Evolutionary conservation across 1,140 invertebrate species (phyloP).

Genomic region (Nymphalis io): DNA sequence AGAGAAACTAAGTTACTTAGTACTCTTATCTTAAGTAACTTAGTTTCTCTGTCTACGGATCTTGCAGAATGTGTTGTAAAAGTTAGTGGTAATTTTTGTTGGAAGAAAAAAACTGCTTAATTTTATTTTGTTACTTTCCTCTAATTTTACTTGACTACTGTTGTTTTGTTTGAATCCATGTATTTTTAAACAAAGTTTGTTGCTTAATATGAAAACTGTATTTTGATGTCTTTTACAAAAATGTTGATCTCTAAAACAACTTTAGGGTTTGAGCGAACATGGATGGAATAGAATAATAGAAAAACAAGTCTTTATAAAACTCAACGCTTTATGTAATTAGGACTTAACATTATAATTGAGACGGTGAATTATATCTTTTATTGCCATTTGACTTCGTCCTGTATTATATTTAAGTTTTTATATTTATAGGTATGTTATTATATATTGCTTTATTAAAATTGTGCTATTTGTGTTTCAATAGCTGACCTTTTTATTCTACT

Average conservation of each 20-base stretch:
- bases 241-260: conserved; percentile 23
- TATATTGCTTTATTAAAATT: neutral
- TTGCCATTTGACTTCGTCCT: neutral
- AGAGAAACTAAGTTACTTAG: no score
- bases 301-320: no score
- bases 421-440: neutral
- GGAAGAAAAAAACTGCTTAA: no score
- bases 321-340: no score
- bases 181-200: neutral
- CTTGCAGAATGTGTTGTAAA: no score
- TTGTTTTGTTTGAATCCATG: neutral
- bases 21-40: no score
- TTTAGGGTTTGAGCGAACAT: conserved; percentile 7
- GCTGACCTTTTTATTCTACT: neutral
- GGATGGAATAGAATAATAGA: neutral
- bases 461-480: neutral
- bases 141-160: neutral
- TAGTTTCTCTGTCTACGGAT: no score
- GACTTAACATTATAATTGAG: no score
- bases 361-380: no score
- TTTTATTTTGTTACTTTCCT: neutral
- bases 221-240: conserved; percentile 7
- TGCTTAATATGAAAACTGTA: neutral
- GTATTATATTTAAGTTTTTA: neutral
- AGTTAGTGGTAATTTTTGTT: no score